phyloP scores from a whole-genome alignment of 2,113 vertebrate species.

The Megaceryle maxima region DNA sequence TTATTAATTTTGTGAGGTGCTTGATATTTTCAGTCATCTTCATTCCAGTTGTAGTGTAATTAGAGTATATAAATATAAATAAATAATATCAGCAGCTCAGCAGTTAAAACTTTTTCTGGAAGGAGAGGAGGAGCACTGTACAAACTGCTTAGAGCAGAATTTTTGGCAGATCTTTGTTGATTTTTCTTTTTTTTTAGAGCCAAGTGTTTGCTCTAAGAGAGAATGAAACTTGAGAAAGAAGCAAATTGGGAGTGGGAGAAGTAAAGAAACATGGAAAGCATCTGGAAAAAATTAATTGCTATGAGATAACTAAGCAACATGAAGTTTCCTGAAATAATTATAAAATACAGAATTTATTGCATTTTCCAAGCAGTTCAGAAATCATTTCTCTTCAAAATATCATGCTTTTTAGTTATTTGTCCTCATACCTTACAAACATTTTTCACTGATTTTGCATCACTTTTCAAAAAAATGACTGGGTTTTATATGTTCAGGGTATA shows the following conservation, averaged over 20 bases:
- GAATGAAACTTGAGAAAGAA: slow-evolving; percentile 46
- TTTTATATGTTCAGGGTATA: not conserved
- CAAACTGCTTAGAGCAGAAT: not conserved
- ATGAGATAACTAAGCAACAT: slow-evolving; percentile 54
- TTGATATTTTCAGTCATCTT: not conserved
- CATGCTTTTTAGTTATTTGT: not conserved
- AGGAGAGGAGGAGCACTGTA: not conserved
- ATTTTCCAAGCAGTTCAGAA: slow-evolving; percentile 19
- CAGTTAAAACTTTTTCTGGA: slow-evolving; percentile 21
- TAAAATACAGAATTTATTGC: slow-evolving; percentile 2
- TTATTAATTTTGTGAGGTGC: not conserved
- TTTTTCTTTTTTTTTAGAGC: not conserved
- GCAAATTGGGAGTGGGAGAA: slow-evolving; percentile 19
- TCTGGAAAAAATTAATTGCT: slow-evolving; percentile 66
- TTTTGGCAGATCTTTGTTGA: slow-evolving; percentile 15
- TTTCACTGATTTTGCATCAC: not conserved
- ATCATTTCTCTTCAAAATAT: not conserved
- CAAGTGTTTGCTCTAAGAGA: slow-evolving; percentile 35
- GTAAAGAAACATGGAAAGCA: slow-evolving; percentile 35
- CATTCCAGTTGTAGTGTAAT: not conserved
- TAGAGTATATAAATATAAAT: not conserved
- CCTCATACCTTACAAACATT: not conserved
- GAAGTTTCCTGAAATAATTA: slow-evolving; percentile 55
- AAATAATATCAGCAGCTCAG: not conserved
- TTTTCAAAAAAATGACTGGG: not conserved